These are phyloP conservation scores for Battus philenor DNA, from an alignment of 1,140 invertebrate genomes.

Conservation along the genomic window DNA sequence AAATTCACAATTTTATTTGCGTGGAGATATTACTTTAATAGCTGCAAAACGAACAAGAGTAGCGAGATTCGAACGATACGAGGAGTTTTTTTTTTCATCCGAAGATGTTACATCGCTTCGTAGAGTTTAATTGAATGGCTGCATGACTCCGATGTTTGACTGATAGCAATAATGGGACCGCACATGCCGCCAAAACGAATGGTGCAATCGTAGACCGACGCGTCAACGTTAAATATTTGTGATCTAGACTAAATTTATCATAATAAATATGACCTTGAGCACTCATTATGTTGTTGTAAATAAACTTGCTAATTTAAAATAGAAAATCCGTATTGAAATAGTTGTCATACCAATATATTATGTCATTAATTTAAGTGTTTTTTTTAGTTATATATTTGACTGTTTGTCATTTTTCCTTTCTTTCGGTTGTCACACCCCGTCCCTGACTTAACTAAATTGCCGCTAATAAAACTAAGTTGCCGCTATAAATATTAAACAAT, in stretches of 20 bases:
- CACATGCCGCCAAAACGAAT: constrained; percentile 39
- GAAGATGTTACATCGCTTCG: constrained; percentile 41
- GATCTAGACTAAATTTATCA: too few species aligned
- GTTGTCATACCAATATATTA: too few species aligned
- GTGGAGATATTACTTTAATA: constrained; percentile 58
- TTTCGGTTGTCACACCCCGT: too few species aligned
- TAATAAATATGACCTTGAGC: not conserved
- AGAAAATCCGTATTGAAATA: too few species aligned
- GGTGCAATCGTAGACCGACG: constrained; percentile 7
- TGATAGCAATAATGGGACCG: constrained; percentile 51
- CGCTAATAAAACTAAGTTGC: too few species aligned
- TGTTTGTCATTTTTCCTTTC: too few species aligned
- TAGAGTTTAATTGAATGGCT: constrained; percentile 54
- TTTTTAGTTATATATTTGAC: too few species aligned
- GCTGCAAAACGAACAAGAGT: constrained; percentile 53
- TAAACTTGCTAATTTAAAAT: too few species aligned
- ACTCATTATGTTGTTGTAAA: too few species aligned
- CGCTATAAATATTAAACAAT: too few species aligned
- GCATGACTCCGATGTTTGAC: constrained; percentile 61
- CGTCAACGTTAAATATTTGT: not conserved
- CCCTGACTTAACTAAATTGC: too few species aligned
- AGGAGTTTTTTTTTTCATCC: constrained; percentile 36
- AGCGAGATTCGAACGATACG: constrained; percentile 39
- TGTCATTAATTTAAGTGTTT: too few species aligned
- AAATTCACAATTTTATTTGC: constrained; percentile 57